phyloP scores from a whole-genome alignment of 2,888 invertebrate genomes.

The Rhingia rostrata region DNA sequence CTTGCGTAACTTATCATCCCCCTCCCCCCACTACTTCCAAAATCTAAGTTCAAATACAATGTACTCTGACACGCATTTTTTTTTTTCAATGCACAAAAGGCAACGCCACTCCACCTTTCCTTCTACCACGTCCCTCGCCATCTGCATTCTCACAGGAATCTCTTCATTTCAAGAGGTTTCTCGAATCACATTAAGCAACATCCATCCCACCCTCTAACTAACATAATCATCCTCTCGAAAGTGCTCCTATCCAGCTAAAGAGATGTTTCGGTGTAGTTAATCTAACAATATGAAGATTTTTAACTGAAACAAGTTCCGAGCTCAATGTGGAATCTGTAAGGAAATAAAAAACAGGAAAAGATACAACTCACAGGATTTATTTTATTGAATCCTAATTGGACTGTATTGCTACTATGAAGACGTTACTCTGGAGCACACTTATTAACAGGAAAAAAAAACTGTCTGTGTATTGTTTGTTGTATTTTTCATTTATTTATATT shows the following conservation, averaged over 20 bases:
- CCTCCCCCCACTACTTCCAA: background rate
- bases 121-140: background rate
- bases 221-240: background rate
- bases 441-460: slow-evolving; percentile 23
- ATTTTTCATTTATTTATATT: slow-evolving; percentile 12
- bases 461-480: slow-evolving; percentile 9
- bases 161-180: slow-evolving; percentile 2
- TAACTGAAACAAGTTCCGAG: slow-evolving; percentile 23
- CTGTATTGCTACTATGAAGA: slow-evolving; percentile 8
- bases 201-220: slow-evolving; percentile 19
- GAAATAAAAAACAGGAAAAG: background rate
- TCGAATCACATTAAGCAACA: background rate
- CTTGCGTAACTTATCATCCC: background rate
- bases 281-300: slow-evolving; percentile 11
- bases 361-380: slow-evolving; percentile 30
- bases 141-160: background rate
- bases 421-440: slow-evolving; percentile 31
- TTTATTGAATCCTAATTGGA: slow-evolving; percentile 29
- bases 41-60: slow-evolving; percentile 12
- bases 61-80: slow-evolving; percentile 23
- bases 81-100: slow-evolving; percentile 34
- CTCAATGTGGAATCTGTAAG: background rate
- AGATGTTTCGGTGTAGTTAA: slow-evolving; percentile 5
- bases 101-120: background rate
- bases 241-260: background rate